Conservation (phyloP, 1,140 invertebrate genomes). For the Propsilocerus akamusi region DNA sequence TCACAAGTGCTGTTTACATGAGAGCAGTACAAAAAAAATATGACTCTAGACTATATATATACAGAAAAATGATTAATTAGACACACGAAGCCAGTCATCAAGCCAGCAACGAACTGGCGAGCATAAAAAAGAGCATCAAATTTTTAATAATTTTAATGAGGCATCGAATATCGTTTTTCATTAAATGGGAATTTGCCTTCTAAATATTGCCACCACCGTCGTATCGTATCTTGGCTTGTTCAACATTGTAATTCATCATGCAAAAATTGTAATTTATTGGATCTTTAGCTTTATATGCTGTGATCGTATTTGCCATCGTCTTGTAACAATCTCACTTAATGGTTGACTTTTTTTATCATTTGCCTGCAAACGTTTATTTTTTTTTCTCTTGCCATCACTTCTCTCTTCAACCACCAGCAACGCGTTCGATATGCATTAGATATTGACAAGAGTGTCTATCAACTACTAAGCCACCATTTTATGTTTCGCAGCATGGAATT, state of each 20-base stretch:
- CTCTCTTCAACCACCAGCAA: no score
- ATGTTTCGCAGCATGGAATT: neutral
- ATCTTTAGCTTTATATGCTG: neutral
- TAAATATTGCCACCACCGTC: neutral
- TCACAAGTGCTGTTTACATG: no score
- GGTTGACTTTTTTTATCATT: no score
- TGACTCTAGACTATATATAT: no score
- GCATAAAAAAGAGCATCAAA: neutral
- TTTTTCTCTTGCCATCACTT: neutral
- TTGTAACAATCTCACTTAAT: no score
- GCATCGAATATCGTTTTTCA: slow-evolving; percentile 1
- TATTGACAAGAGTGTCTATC: neutral
- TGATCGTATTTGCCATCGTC: no score
- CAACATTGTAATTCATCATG: neutral
- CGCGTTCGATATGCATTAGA: neutral
- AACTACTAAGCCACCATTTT: neutral
- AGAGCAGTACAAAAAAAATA: no score
- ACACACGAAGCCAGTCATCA: neutral
- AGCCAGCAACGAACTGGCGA: neutral
- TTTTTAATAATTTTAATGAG: slow-evolving; percentile 4
- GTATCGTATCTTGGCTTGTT: neutral
- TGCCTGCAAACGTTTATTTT: no score
- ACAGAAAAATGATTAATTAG: slow-evolving; percentile 4
- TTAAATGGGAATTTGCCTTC: neutral
- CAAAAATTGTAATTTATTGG: slow-evolving; percentile 3